A percentile compares a stretch with the other conserved stretches of the same genome.
phyloP scores from a whole-genome alignment of 2,888 invertebrate genomes.

The Acrobasis consociella region DNA sequence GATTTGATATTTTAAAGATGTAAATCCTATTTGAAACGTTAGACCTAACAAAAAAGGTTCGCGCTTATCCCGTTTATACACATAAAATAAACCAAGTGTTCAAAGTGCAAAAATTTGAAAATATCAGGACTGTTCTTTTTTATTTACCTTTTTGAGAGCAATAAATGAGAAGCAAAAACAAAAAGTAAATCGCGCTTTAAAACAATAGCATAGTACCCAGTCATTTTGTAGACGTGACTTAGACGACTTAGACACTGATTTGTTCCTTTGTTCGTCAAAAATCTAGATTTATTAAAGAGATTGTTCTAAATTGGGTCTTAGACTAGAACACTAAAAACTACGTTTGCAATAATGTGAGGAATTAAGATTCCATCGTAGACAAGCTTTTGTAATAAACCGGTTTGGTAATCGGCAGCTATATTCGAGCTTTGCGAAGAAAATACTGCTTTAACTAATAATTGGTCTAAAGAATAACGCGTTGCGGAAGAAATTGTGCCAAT shows the following conservation, averaged over 20 bases:
- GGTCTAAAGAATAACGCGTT: constrained; percentile 20
- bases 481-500: constrained; percentile 17
- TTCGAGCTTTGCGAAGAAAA: constrained; percentile 20
- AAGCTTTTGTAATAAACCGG: constrained; percentile 4
- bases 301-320: background rate
- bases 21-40: too few relatives aligned
- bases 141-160: too few relatives aligned
- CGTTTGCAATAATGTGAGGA: background rate
- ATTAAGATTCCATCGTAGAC: constrained; percentile 3
- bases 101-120: too few relatives aligned
- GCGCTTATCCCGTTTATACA: too few relatives aligned
- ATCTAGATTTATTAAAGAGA: background rate
- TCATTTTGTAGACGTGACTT: background rate
- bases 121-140: too few relatives aligned
- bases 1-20: too few relatives aligned
- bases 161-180: too few relatives aligned
- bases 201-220: too few relatives aligned
- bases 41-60: too few relatives aligned
- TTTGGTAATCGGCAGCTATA: constrained; percentile 12
- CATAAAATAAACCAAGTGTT: too few relatives aligned
- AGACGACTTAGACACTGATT: background rate
- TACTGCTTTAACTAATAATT: constrained; percentile 19
- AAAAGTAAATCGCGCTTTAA: too few relatives aligned
- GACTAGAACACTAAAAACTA: background rate
- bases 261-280: constrained; percentile 3